Conservation (phyloP, 2,797 vertebrate genomes). For the Acomys russatus region DNA sequence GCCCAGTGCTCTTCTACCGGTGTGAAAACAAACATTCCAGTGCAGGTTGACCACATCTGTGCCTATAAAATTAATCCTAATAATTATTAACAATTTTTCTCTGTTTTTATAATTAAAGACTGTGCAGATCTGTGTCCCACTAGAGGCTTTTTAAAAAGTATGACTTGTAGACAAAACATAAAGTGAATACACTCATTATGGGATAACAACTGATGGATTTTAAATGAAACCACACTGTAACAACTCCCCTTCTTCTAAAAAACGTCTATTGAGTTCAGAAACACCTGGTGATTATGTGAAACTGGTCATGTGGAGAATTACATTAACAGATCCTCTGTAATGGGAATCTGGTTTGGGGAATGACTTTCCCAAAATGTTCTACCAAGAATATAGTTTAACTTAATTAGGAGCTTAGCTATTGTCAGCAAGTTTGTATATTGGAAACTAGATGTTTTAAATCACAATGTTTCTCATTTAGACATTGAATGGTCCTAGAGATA, state of each 20-base stretch:
- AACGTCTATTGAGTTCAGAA: constrained; percentile 37
- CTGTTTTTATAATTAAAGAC: background rate
- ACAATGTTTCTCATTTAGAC: constrained; percentile 65
- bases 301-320: constrained; percentile 40
- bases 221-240: background rate
- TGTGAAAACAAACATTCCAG: background rate
- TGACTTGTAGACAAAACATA: background rate
- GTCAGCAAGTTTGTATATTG: constrained; percentile 59
- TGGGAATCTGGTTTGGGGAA: background rate
- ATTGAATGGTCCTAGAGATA: constrained; percentile 61
- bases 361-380: constrained; percentile 26
- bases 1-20: background rate
- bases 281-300: constrained; percentile 53
- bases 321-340: constrained; percentile 27
- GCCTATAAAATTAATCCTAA: background rate
- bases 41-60: background rate
- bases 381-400: constrained; percentile 50
- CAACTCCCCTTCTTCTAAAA: background rate
- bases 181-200: background rate
- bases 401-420: constrained; percentile 64
- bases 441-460: constrained; percentile 69
- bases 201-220: background rate
- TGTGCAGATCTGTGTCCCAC: background rate
- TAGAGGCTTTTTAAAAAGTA: background rate
- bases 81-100: background rate